These are phyloP conservation scores for Doryteuthis pealeii DNA, from an alignment of 1,140 invertebrate genomes.

Conservation along the genomic window DNA sequence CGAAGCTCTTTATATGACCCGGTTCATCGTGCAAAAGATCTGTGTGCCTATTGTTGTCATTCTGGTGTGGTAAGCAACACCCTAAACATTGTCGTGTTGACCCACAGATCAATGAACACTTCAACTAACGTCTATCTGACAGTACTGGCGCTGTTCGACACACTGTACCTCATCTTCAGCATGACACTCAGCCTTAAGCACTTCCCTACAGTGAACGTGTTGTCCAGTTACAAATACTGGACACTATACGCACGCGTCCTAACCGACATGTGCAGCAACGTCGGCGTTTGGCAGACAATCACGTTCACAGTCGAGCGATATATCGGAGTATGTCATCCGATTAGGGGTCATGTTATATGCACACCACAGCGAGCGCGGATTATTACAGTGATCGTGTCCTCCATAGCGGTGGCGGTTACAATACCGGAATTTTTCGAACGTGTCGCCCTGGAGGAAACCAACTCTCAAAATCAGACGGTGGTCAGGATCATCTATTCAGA, in stretches of 20 bases:
- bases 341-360: conserved; percentile 70
- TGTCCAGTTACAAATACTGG: conserved; percentile 13
- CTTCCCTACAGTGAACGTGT: conserved; percentile 50
- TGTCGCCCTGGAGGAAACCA: neutral
- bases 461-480: neutral
- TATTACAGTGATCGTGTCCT: conserved; percentile 66
- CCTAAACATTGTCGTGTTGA: conserved; percentile 65
- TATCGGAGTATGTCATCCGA: conserved; percentile 74
- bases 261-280: conserved; percentile 63
- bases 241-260: conserved; percentile 64
- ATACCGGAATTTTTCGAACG: conserved; percentile 71
- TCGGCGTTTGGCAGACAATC: conserved; percentile 72
- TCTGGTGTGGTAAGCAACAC: conserved; percentile 42
- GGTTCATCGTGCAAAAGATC: conserved; percentile 32
- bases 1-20: conserved; percentile 13
- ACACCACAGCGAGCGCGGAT: conserved; percentile 64
- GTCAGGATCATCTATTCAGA: neutral
- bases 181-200: conserved; percentile 66
- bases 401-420: conserved; percentile 67
- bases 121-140: conserved; percentile 76
- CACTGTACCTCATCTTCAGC: conserved; percentile 70
- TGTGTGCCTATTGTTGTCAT: conserved; percentile 40
- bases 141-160: conserved; percentile 73
- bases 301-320: conserved; percentile 77
- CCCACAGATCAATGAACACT: conserved; percentile 71